Evolutionary conservation across 2,797 vertebrate genomes (phyloP).

Genomic region (Okamejei kenojei): DNA sequence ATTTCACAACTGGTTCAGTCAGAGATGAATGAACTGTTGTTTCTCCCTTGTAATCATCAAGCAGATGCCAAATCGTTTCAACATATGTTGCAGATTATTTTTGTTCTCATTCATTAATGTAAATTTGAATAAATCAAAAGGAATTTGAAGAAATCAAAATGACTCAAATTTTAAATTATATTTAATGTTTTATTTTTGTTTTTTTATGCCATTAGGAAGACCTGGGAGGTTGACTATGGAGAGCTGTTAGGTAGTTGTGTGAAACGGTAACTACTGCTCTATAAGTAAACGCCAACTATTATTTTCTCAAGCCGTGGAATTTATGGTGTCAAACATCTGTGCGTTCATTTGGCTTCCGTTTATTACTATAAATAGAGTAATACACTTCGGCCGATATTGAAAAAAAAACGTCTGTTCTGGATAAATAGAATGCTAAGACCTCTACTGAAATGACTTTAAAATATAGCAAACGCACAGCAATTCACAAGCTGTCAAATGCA

Average conservation of each 20-base stretch:
- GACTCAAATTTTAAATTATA: background rate
- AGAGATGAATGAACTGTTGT: background rate
- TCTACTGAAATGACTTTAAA: background rate
- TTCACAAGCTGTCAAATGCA: background rate
- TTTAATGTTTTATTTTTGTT: background rate
- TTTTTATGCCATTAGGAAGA: background rate
- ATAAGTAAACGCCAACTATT: background rate
- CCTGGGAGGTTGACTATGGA: background rate
- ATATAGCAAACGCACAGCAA: background rate
- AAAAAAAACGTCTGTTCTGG: background rate
- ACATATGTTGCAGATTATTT: slow-evolving; percentile 5
- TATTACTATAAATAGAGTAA: slow-evolving; percentile 3
- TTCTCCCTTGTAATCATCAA: background rate
- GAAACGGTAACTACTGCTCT: background rate
- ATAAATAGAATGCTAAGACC: background rate
- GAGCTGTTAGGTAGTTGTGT: background rate
- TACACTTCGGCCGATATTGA: background rate
- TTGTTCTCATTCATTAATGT: background rate
- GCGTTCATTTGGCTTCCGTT: background rate
- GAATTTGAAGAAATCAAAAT: background rate
- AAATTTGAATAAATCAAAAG: background rate
- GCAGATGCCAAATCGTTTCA: background rate
- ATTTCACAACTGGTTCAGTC: background rate
- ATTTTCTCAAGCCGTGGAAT: background rate
- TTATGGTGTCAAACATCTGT: background rate